A percentile compares a stretch with the other conserved stretches of the same genome.
Evolutionary conservation across 2,113 vertebrate genomes (phyloP).

Genomic region (Chitala chitala): DNA sequence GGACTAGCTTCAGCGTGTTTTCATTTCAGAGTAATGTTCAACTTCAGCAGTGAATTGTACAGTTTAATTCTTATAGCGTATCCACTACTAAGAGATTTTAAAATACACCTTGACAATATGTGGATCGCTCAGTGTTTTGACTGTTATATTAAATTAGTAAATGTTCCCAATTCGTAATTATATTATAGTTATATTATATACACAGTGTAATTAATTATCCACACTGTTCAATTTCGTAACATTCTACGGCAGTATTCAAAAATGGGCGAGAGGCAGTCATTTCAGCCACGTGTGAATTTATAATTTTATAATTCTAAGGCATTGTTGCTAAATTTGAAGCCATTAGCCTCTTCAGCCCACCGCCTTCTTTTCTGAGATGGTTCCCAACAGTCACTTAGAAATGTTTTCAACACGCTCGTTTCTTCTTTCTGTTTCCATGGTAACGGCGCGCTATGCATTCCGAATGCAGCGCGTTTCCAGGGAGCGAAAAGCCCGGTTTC

Average conservation of each 20-base stretch:
- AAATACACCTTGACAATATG: too few species aligned
- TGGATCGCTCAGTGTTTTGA: too few species aligned
- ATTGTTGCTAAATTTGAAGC: constrained; percentile 15
- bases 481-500: not conserved
- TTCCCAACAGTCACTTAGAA: constrained; percentile 25
- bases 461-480: constrained; percentile 24
- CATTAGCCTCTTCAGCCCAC: not conserved
- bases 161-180: too few species aligned
- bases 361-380: constrained; percentile 27
- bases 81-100: too few species aligned
- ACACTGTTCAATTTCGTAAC: too few species aligned
- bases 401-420: constrained; percentile 28
- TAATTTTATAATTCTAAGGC: not conserved
- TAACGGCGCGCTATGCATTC: constrained; percentile 41
- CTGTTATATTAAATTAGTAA: too few species aligned
- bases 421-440: constrained; percentile 49
- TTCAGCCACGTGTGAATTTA: not conserved
- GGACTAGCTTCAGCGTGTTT: not conserved
- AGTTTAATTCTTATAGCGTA: too few species aligned
- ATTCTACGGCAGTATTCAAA: too few species aligned
- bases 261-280: not conserved
- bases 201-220: too few species aligned
- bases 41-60: not conserved
- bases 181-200: too few species aligned
- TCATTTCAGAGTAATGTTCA: not conserved